Evolutionary conservation across 2,797 vertebrate genomes (phyloP), one percentile per base, ranked within the genome.

Genomic region (Anabas testudineus): DNA sequence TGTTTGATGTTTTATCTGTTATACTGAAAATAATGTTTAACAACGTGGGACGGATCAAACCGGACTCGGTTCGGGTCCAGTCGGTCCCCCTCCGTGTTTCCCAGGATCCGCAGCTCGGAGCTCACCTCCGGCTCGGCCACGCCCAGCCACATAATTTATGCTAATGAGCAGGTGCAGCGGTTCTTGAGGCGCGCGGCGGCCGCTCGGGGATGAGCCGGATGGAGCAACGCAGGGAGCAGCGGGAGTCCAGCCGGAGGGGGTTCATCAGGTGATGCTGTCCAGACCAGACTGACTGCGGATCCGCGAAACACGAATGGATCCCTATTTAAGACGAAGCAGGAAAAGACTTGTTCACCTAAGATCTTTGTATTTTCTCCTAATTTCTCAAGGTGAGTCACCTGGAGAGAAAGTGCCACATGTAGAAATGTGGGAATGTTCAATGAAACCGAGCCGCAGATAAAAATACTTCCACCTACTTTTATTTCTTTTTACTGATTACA

Each of bases 261-360:
- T 73, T 85, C 75, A 86, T 74, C 84, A 81, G 88, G 87, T 87
- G 88, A 89, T 87, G 88, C 87, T 84, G 75, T 83, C 76, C 64
- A 72, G 36, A 83, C 85, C 91, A 71, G 84, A 89, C 88, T 81
- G 83, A 81, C 60, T 64, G 87, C 89, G 90, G 91, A 82, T 85
- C 89, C 85, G 85, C 87, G 86, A 82, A 77, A 82, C 87, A 92
- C 92, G 88, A 88, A 95, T 95, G 94, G 94, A 94, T 91, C 92
- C 89, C 63, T 46, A 84, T 83, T 88, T 90, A 80, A 80, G 81
- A 78, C 77, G 81, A 8, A 71, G 85, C 84, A 84, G 89, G 80
- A 91, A 71, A 83, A 87, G 80, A 80, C 83, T 79, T 41, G 49
- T 87, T 39, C 76, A 80, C 76, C 60, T 84, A 37, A 78, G 90